Conservation (phyloP, 2,113 vertebrate species). For the Globicephala melas region DNA sequence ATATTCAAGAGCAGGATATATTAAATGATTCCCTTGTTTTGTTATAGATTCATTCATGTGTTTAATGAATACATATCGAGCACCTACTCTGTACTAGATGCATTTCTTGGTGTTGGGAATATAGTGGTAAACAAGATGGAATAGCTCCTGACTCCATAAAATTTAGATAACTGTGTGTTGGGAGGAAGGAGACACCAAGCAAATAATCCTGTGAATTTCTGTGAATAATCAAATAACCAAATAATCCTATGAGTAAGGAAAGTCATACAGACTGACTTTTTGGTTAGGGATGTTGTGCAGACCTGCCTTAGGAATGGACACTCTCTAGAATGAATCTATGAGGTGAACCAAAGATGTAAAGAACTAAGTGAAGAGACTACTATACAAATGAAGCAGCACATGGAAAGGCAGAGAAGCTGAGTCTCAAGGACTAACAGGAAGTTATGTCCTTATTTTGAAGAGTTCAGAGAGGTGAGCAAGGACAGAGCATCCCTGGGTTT, state of each 20-base stretch:
- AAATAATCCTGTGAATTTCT: not conserved
- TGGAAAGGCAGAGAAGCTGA: not conserved
- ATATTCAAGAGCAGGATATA: not conserved
- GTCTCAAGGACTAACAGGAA: not conserved
- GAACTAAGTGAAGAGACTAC: not conserved
- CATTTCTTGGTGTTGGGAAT: not conserved
- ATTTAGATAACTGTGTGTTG: not conserved
- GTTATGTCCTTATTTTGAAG: not conserved
- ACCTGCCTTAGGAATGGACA: not conserved
- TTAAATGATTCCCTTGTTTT: not conserved
- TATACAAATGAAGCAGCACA: not conserved
- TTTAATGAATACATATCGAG: not conserved
- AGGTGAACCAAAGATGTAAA: not conserved
- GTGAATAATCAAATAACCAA: not conserved
- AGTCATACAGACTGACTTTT: not conserved
- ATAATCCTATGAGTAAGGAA: not conserved
- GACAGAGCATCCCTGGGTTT: not conserved
- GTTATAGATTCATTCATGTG: not conserved
- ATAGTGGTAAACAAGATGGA: not conserved
- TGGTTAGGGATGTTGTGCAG: not conserved
- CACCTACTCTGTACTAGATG: not conserved
- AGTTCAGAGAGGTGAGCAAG: not conserved
- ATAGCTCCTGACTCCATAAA: not conserved
- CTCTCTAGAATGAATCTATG: not conserved
- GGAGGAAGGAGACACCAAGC: not conserved